Conservation (phyloP, 2,797 vertebrate genomes). For the Pampus argenteus region DNA sequence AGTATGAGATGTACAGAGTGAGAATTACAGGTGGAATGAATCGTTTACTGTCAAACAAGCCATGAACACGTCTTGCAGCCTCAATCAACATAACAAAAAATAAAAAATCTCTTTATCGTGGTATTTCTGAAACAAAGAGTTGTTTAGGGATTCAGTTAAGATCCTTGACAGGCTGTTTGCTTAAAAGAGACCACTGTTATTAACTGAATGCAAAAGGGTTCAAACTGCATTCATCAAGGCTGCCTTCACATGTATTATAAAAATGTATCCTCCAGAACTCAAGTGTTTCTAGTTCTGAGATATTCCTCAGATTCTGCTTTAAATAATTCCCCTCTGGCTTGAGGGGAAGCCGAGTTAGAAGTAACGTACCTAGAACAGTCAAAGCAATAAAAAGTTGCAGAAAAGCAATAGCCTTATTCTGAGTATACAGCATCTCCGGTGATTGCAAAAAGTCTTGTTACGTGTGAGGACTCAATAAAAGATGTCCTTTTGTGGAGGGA, state of each 20-base stretch:
- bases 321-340: conserved; percentile 42
- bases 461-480: not conserved
- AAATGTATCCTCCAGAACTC: conserved; percentile 48
- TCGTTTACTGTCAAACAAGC: conserved; percentile 39
- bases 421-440: too few species aligned
- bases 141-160: conserved; percentile 39
- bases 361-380: not conserved
- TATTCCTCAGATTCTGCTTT: conserved; percentile 44
- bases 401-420: too few species aligned
- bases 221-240: conserved; percentile 56
- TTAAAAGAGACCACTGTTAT: conserved; percentile 36
- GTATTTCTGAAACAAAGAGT: conserved; percentile 15
- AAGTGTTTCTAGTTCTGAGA: conserved; percentile 34
- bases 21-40: conserved; percentile 52
- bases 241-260: conserved; percentile 55
- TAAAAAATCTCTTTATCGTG: not conserved
- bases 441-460: too few species aligned
- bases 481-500: not conserved
- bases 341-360: conserved; percentile 19
- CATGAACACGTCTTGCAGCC: conserved; percentile 25
- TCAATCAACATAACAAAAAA: conserved; percentile 20
- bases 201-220: conserved; percentile 48
- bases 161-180: conserved; percentile 34
- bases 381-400: conserved; percentile 6
- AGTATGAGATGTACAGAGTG: conserved; percentile 15